A percentile compares a stretch with the other conserved stretches of the same genome.
Conservation (phyloP, 2,113 vertebrate species). For the Entomyzon cyanotis region DNA sequence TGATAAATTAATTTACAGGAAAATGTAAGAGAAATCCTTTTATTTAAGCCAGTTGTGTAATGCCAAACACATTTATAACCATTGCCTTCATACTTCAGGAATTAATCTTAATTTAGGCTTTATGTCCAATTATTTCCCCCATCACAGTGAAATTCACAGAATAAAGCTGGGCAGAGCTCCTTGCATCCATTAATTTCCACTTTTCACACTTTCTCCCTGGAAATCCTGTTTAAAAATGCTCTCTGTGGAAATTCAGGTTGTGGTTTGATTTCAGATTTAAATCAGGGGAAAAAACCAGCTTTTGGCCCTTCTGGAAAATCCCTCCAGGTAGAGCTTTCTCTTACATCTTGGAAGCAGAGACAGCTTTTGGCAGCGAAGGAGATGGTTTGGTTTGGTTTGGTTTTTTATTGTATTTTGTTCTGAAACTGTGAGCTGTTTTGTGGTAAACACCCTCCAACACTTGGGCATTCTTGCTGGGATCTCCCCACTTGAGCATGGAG, state of each 20-base stretch:
- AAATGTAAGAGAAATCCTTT: background rate
- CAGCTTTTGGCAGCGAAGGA: background rate
- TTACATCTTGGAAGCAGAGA: background rate
- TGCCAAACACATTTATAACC: background rate
- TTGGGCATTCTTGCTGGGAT: background rate
- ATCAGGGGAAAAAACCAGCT: background rate
- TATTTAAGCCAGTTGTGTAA: background rate
- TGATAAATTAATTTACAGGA: background rate
- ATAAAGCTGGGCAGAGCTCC: background rate
- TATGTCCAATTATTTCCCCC: background rate
- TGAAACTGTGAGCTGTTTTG: background rate
- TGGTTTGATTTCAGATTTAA: background rate
- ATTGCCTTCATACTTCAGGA: background rate
- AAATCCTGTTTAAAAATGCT: background rate
- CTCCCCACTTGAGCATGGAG: background rate
- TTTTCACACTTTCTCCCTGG: background rate
- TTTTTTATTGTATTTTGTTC: background rate
- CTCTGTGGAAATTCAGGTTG: rapidly evolving
- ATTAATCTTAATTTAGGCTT: background rate
- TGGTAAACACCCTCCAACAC: background rate
- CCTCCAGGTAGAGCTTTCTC: rapidly evolving
- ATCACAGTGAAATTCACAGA: background rate
- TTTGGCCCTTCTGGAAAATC: background rate
- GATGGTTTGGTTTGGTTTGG: background rate
- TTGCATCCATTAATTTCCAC: background rate